Percentiles rank a stretch among this genome's conserved stretches.
phyloP scores from a whole-genome alignment of 2,888 invertebrate genomes.

The Eilema depressum region DNA sequence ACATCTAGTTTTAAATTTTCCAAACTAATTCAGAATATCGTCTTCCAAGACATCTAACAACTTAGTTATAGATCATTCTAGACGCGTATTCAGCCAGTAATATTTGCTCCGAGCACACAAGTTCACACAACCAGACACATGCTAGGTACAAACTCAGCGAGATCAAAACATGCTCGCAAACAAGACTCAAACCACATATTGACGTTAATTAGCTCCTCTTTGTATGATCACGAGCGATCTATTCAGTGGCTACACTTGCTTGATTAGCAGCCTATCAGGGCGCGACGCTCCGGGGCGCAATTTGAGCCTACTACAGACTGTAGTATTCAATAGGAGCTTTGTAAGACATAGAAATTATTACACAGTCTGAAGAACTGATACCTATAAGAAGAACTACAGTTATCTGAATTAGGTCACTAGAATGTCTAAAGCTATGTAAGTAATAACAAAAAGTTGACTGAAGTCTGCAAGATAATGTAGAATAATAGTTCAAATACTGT shows the following conservation, averaged over 20 bases:
- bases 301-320: background rate
- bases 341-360: background rate
- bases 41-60: background rate
- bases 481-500: no score
- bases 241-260: background rate
- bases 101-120: background rate
- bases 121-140: background rate
- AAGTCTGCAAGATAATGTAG: no score
- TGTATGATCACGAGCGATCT: slow-evolving; percentile 1
- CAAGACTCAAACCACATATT: background rate
- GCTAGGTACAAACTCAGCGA: background rate
- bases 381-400: background rate
- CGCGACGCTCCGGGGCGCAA: background rate
- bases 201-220: background rate
- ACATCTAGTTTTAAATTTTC: background rate
- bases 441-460: no score
- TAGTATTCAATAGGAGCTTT: background rate
- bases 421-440: no score
- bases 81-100: background rate
- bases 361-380: background rate
- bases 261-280: background rate
- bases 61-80: background rate
- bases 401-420: no score
- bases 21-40: background rate
- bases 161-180: background rate